These are phyloP conservation scores for Ptycholaimellus sp. DNA, from an alignment of 2,888 invertebrate genomes.

Conservation along the genomic window DNA sequence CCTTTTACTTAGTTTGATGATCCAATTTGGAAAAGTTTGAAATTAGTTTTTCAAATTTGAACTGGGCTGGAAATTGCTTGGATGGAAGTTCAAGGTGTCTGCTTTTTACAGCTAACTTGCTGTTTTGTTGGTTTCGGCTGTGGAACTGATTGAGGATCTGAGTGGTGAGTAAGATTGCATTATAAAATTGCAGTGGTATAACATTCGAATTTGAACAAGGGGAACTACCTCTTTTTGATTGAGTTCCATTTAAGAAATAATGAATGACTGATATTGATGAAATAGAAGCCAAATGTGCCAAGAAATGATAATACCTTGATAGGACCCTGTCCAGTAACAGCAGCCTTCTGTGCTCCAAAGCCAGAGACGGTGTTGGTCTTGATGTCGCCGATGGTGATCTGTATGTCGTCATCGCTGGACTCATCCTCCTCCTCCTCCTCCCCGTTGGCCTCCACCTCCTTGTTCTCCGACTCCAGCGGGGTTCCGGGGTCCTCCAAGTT, in stretches of 20 bases:
- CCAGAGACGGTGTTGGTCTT: conserved; percentile 12
- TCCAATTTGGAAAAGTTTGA: background rate
- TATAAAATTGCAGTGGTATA: too few species aligned
- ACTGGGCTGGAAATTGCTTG: background rate
- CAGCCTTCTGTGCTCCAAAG: conserved; percentile 2
- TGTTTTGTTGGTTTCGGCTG: conserved; percentile 9
- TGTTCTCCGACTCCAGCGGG: conserved; percentile 1
- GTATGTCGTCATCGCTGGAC: conserved; percentile 19
- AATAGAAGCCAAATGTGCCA: background rate
- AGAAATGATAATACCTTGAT: background rate
- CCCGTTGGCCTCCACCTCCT: conserved; percentile 1
- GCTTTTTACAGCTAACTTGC: background rate
- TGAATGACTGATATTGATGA: background rate
- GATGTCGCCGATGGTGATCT: conserved; percentile 23
- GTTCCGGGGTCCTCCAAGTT: too few species aligned
- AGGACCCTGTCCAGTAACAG: background rate
- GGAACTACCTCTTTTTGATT: too few species aligned
- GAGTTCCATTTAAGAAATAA: too few species aligned
- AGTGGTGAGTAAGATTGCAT: too few species aligned
- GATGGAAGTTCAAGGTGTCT: background rate
- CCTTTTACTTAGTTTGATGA: conserved; percentile 2
- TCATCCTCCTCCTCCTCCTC: conserved; percentile 4
- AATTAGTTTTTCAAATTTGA: background rate
- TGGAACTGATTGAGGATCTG: too few species aligned
- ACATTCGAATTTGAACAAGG: too few species aligned